Evolutionary conservation across 2,797 vertebrate genomes (phyloP), one percentile per base, ranked within the genome.

Genomic region (Vespertilio murinus): DNA sequence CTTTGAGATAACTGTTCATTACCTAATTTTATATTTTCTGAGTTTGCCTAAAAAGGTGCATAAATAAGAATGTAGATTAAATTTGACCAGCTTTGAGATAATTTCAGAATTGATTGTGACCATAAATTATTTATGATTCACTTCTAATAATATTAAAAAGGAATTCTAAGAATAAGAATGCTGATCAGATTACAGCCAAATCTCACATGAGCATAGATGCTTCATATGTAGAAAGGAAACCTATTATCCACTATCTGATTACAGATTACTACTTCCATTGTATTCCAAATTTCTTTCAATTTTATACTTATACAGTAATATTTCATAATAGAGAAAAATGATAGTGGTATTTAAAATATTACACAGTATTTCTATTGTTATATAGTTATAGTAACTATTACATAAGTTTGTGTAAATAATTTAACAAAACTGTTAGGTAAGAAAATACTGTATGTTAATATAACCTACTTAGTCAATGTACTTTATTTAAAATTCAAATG

Each of bases 21-120:
- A 71, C 17, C 30, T 93, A 78, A 96, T 85, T 92, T 88, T 86
- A 40, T 82, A 93, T 85, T 88, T 70, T 87, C 59, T 87, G 69
- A 17, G 8, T 49, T 71, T 67, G 25, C 33, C 42, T 83, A 88
- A 77, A 65, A 81, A 79, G 35, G 25, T 74, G 18, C 49, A 59
- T 77, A 88, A 79, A 8, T 6, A 59, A 2, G 10, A 20, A 83
- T 75, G 16, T 54, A 40, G 56, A 75, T 77, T 45, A 93, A 96
- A 82, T 61, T 49, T 67, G 14, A 88, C 75, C 11, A 5, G 8
- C 18, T 38, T 45, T 90, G 23, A 84, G 70, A n/a, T 79, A 87
- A 84, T 35, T 71, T 10, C 33, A 67, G 64, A 78, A 71, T 45
- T 77, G 9, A 92, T 74, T 90, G 38, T 78, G 23, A 85, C 30